Base-by-base conservation (phyloP, 1,140 invertebrate genomes). In the Gonioctena quinquepunctata region DNA sequence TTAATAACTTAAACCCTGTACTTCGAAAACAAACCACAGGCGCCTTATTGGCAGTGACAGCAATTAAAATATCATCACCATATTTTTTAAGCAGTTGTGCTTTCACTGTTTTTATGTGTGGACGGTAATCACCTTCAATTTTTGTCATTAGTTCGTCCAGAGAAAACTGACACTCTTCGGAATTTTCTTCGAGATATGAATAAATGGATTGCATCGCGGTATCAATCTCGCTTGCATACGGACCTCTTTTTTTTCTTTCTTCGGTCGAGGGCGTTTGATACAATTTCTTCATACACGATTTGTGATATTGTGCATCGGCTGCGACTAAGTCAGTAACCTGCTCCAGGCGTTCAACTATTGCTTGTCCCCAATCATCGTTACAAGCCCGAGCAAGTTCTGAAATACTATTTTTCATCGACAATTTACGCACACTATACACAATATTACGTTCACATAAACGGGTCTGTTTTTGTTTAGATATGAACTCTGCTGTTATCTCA, bases 71-170 rank as follows among this genome's bases (percentile, higher is more conserved):
- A 65, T 65, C 62, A 25, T 33, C 28, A 23, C 7, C 56, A 48
- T 60, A 67, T 42, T 59, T 67, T 69, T 69, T 69, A 4, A 50
- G 16, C 2, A 69, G 67, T 13, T 69, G 28, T n/a, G 59, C 48
- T 62, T 69, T 69, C 13, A 62, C 42, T 1, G 33, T 42, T 42
- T 42, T 42, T 42, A n/a, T 42, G 33, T 42, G 33, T 6, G 33
- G 11, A 1, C 57, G 57, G 49, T 69, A 69, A 8, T 62, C 67
- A 62, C 25, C 33, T 11, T 61, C 19, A 62, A 69, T 63, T 28
- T 69, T n/a, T 13, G 4, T 25, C n/a, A 69, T 49, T 22, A 69
- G 23, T 33, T 69, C 26, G 11, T 63, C 33, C 33, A 42, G 7
- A 3, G 11, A 42, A 42, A 42, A 42, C 11, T 42, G 33, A 42